Evolutionary conservation across 1,140 invertebrate genomes (phyloP).

Genomic region (Cotesia chilonis): DNA sequence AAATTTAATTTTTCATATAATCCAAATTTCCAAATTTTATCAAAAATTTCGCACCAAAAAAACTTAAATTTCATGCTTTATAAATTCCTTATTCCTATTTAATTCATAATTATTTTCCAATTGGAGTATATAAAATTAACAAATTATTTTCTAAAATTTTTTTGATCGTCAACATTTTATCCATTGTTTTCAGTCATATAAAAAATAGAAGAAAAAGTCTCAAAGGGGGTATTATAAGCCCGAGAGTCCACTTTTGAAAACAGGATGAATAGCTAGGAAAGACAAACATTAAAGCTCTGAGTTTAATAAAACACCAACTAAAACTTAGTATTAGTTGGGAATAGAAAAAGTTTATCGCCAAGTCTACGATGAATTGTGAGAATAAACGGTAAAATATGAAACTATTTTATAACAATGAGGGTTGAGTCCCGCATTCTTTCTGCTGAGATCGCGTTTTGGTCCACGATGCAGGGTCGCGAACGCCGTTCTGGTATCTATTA

Average conservation of each 20-base stretch:
- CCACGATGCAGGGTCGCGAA: conserved; percentile 42
- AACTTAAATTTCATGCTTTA: too few species aligned
- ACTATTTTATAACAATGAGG: conserved; percentile 2
- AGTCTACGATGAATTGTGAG: conserved; percentile 13
- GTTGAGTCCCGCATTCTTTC: neutral
- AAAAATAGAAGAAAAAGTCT: neutral
- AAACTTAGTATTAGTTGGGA: neutral
- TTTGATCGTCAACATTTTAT: too few species aligned
- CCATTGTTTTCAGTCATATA: neutral
- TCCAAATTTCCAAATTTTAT: too few species aligned
- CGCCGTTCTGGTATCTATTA: conserved; percentile 55
- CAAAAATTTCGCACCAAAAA: too few species aligned
- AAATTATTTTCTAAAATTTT: neutral
- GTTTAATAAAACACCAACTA: neutral
- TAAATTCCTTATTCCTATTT: too few species aligned
- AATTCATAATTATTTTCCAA: too few species aligned
- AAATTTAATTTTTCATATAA: too few species aligned
- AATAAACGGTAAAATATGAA: neutral
- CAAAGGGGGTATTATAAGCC: neutral
- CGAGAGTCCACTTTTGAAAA: conserved; percentile 26
- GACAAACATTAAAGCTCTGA: conserved; percentile 32
- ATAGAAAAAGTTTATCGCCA: neutral
- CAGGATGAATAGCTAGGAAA: neutral
- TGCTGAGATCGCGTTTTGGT: conserved; percentile 13
- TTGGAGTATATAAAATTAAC: too few species aligned